Percentiles rank a stretch among this genome's conserved stretches.
Conservation (phyloP, 2,797 vertebrate species). For the Cyclopterus lumpus region DNA sequence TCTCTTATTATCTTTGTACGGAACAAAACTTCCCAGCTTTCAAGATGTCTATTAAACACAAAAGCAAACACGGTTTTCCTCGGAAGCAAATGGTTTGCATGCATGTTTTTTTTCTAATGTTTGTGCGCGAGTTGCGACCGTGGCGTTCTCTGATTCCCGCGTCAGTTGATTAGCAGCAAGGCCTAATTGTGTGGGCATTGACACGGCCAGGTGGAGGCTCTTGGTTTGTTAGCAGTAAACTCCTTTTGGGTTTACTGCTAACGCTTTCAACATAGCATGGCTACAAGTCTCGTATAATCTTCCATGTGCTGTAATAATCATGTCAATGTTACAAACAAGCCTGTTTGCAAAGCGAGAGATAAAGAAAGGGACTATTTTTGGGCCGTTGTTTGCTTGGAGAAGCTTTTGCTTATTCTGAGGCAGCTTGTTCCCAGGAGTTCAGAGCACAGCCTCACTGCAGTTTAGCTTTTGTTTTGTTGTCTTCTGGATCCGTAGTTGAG, state of each 20-base stretch:
- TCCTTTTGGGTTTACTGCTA: slow-evolving; percentile 71
- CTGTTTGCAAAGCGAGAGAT: slow-evolving; percentile 75
- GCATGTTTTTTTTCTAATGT: slow-evolving; percentile 28
- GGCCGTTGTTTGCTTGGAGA: slow-evolving; percentile 84
- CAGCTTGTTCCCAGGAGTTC: slow-evolving; percentile 83
- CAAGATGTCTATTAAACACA: slow-evolving; percentile 53
- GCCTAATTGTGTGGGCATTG: slow-evolving; percentile 46
- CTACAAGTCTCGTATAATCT: slow-evolving; percentile 67
- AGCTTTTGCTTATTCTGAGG: slow-evolving; percentile 81
- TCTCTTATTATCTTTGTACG: slow-evolving; percentile 64
- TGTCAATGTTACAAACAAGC: slow-evolving; percentile 76
- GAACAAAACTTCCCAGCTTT: slow-evolving; percentile 59
- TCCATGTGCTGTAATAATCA: slow-evolving; percentile 75
- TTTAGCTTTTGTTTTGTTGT: slow-evolving; percentile 81
- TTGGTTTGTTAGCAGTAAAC: slow-evolving; percentile 77
- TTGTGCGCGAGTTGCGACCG: slow-evolving; percentile 21
- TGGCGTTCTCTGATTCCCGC: slow-evolving; percentile 46
- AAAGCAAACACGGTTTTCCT: slow-evolving; percentile 39
- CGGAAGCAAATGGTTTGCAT: slow-evolving; percentile 51
- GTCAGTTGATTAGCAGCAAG: slow-evolving; percentile 46
- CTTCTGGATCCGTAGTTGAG: slow-evolving; percentile 76
- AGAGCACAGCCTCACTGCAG: slow-evolving; percentile 68
- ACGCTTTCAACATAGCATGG: slow-evolving; percentile 70
- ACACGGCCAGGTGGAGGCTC: slow-evolving; percentile 72
- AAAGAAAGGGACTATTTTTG: slow-evolving; percentile 83